Conservation (phyloP, 2,888 invertebrate species). For the Hypomecis atomaria region DNA sequence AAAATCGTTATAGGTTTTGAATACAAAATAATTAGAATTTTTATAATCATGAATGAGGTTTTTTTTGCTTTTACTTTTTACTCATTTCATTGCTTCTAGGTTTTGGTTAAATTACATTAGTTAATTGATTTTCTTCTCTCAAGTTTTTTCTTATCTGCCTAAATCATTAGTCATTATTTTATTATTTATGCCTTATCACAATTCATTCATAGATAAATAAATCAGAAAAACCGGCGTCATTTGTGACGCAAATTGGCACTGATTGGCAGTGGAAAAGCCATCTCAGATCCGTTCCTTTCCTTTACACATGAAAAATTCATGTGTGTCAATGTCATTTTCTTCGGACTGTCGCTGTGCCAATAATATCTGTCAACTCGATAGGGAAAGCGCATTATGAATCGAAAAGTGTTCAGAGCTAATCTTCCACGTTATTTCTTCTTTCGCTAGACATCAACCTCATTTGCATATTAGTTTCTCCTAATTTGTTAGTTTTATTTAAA, state of each 20-base stretch:
- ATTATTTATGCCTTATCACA: too few species aligned
- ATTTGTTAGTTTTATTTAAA: conserved; percentile 3
- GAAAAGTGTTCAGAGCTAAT: not conserved
- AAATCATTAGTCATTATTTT: too few species aligned
- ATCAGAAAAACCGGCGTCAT: conserved; percentile 1
- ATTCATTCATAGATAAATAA: not conserved
- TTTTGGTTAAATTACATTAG: too few species aligned
- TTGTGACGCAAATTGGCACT: conserved; percentile 31
- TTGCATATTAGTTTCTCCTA: conserved; percentile 1
- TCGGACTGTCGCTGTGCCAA: conserved; percentile 21
- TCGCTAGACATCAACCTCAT: not conserved
- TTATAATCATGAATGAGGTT: too few species aligned
- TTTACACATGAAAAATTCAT: conserved; percentile 31
- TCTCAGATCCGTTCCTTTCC: conserved; percentile 19
- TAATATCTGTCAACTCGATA: conserved; percentile 12
- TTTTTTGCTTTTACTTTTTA: too few species aligned
- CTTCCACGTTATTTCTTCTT: not conserved
- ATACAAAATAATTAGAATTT: too few species aligned
- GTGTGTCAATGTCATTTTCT: conserved; percentile 17
- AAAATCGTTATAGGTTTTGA: too few species aligned
- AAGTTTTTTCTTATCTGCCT: too few species aligned
- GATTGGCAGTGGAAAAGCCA: conserved; percentile 26
- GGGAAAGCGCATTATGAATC: not conserved
- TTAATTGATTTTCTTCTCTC: too few species aligned
- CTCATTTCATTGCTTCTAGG: too few species aligned